phyloP scores from a whole-genome alignment of 2,888 invertebrate genomes.

The Pheosia tremula region DNA sequence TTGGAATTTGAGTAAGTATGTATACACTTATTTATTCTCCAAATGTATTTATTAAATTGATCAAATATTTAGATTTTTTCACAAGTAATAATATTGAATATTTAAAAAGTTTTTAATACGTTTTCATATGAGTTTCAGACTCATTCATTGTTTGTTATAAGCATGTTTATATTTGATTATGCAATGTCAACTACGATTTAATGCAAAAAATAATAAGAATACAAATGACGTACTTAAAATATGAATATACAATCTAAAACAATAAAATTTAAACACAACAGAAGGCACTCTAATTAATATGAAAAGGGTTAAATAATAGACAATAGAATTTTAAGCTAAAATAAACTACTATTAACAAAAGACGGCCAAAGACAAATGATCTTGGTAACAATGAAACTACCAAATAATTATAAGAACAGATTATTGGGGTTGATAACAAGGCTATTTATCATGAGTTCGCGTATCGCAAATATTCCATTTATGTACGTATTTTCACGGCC shows the following conservation, averaged over 20 bases:
- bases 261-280: slow-evolving; percentile 16
- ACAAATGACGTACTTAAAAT: slow-evolving; percentile 9
- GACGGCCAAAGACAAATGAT: slow-evolving; percentile 29
- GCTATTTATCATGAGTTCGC: slow-evolving; percentile 44
- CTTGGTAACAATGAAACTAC: slow-evolving; percentile 28
- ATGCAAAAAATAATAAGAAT: slow-evolving; percentile 10
- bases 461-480: slow-evolving; percentile 49
- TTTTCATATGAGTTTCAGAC: no score
- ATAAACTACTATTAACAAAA: slow-evolving; percentile 34
- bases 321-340: slow-evolving; percentile 16
- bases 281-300: slow-evolving; percentile 20
- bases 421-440: slow-evolving; percentile 30
- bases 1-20: no score
- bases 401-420: slow-evolving; percentile 40
- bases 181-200: not conserved
- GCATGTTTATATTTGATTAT: no score
- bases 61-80: no score
- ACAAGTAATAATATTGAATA: no score
- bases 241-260: slow-evolving; percentile 8
- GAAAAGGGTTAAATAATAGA: slow-evolving; percentile 15
- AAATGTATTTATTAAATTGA: no score
- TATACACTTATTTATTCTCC: no score
- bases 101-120: no score
- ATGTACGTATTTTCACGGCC: slow-evolving; percentile 17
- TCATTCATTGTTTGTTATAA: no score